Evolutionary conservation across 1,140 invertebrate genomes (phyloP), one percentile per base, ranked within the genome.

Genomic region (Rhyzopertha dominica): DNA sequence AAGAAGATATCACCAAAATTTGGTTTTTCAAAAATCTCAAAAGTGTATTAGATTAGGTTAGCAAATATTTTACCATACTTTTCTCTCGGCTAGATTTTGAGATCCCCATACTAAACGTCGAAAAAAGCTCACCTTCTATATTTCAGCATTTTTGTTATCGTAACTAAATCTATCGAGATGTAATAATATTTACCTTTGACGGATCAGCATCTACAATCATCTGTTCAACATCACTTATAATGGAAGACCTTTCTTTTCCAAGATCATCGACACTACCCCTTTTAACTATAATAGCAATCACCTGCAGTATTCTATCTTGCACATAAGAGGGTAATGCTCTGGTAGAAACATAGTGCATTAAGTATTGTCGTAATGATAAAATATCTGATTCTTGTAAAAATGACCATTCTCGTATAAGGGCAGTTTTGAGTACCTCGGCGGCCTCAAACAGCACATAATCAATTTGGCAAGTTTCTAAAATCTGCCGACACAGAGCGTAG

Each of bases 391-490:
- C 71, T 20, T 73, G 69, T 23, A 93, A 56, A 48, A 79, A 66
- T 12, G 72, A 69, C 90, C 90, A 93, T 74, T 93, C 88, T 64
- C 84, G 74, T 34, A 93, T 81, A 5, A 94, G 65, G 18, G 85
- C 84, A 53, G 82, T 77, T 68, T 90, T 91, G 41, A 95, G 69
- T n/a, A 91, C 75, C 41, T 82, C 81, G 4, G 84, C 87, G 49
- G 86, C 79, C 72, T 94, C 90, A 73, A 92, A 94, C 32, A 91
- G 63, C 4, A 94, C 85, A 74, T 88, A 90, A 58, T 89, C 86
- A 45, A 82, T 78, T 39, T 76, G 72, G 45, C 81, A 84, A 25
- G 77, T 81, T 69, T 92, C 89, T 47, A 93, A 71, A 58, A 93
- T 86, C 61, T 84, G 76, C 59, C 80, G 77, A 63, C 90, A 95